Conservation (phyloP, 2,888 invertebrate species). For the Hydriomena furcata region DNA sequence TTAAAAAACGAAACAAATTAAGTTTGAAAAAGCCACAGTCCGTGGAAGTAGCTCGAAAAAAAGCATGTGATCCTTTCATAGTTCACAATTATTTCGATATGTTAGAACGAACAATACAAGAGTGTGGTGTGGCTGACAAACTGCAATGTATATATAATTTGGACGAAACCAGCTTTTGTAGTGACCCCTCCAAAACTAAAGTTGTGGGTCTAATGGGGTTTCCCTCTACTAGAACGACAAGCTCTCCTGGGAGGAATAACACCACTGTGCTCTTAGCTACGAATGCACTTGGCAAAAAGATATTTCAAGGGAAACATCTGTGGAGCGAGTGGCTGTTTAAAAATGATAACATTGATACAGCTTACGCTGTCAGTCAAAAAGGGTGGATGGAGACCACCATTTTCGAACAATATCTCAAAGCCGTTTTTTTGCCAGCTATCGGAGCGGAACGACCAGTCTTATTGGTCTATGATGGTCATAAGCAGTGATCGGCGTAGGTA, state of each 20-base stretch:
- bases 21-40: background rate
- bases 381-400: slow-evolving; percentile 45
- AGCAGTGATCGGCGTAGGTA: no score
- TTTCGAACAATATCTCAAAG: slow-evolving; percentile 12
- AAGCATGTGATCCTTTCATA: slow-evolving; percentile 32
- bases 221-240: slow-evolving; percentile 33
- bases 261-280: slow-evolving; percentile 17
- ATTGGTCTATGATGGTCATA: no score
- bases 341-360: slow-evolving; percentile 37
- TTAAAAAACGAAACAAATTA: background rate
- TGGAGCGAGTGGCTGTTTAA: slow-evolving; percentile 32
- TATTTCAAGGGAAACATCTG: slow-evolving; percentile 38
- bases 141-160: slow-evolving; percentile 25
- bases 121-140: slow-evolving; percentile 28
- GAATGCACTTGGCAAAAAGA: slow-evolving; percentile 39
- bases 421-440: slow-evolving; percentile 17
- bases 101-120: slow-evolving; percentile 27
- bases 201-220: slow-evolving; percentile 33
- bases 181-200: slow-evolving; percentile 29
- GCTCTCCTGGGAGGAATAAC: slow-evolving; percentile 36
- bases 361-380: slow-evolving; percentile 27
- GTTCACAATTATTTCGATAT: slow-evolving; percentile 36
- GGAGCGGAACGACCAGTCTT: no score
- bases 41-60: slow-evolving; percentile 31
- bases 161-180: slow-evolving; percentile 22